Evolutionary conservation across 2,113 vertebrate species (phyloP), one percentile per base, ranked within the genome.

Genomic region (Garra rufa): DNA sequence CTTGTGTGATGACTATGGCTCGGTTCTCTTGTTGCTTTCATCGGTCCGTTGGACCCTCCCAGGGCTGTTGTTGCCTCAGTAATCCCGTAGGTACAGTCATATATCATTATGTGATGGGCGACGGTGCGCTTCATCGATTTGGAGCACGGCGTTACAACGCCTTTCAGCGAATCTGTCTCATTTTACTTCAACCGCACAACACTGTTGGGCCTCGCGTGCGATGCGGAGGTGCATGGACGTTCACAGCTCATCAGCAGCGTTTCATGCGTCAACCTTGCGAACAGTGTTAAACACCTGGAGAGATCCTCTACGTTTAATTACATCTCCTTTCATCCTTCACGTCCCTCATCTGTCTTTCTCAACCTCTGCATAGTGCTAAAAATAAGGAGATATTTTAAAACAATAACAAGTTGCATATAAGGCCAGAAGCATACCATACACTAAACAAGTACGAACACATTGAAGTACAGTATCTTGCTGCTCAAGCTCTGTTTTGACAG

Each of bases 221-320:
- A 9, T 43, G 65, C 4, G 10, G 10, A 71, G 38, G 4, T 9
- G 1, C 38, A 6, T 1, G n/a, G 86, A 76, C 85, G 75, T 89
- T 85, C 90, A 91, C 91, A 92, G 88, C 86, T 75, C 34, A 76
- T 38, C 89, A 77, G 85, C 83, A 87, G 86, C 86, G 89, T 88
- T 92, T 92, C 91, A 94, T 76, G 44, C 81, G 89, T 88, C 92
- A 91, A 94, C 94, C 93, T 94, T 95, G 94, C 43, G 80, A 90
- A 90, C 87, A 88, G 90, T 90, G 85, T 89, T 93, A 93, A 94
- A 93, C 92, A 94, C 92, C 94, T 94, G 92, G 92, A 91, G 92
- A 91, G 92, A 91, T 93, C 92, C 83, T 89, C 61, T 84, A 86
- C 48, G 81, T 92, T 90, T 93, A 94, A 94, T 94, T 94, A 92